Evolutionary conservation across 2,888 invertebrate genomes (phyloP), one percentile per base, ranked within the genome.

Genomic region (Hirtodrosophila confusa): DNA sequence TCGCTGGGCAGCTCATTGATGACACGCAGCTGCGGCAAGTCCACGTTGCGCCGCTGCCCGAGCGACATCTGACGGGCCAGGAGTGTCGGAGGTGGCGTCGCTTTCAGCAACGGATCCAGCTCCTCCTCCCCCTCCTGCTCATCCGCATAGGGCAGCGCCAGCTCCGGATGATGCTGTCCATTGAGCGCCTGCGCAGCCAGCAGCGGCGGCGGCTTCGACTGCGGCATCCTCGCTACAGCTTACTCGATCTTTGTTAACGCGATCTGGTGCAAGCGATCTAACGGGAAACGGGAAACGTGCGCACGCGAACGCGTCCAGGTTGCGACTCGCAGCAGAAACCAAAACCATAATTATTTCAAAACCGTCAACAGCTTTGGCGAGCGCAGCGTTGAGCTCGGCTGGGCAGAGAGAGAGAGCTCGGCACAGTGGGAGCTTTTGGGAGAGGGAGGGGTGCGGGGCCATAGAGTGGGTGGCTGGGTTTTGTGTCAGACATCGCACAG

Each of bases 111-210:
- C 9, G 39, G 50, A 1, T 40, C 39, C 3, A 27, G 17, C 8
- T 60, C 41, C n/a, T 36, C 48, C 43, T 41, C 57, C 3, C 57
- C 62, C 29, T 40, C 69, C n/a, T 29, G 9, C 7, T 74, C 83
- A 44, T 87, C 88, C 1, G 65, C 84, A 44, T 63, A 88, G 54
- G 88, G 71, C 51, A 86, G 36, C 3, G 66, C 64, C 37, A 55
- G 63, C 9, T 33, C 12, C 0, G 41, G 48, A 31, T 12, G 27
- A 10, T 58, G 29, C 31, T 65, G 55, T 2, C 62, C 82, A 8
- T 67, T 75, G 3, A 79, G 57, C 56, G 66, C 75, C 57, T 84
- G 85, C 53, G 78, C 72, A 29, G 77, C 80, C n/a, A 37, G 47
- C 50, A 61, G 9, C 31, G n/a, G 5, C 17, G 31, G 11, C 35